Percentiles rank a stretch among this genome's conserved stretches.
Evolutionary conservation across 2,113 vertebrate species (phyloP).

Genomic region (Tetrax tetrax): DNA sequence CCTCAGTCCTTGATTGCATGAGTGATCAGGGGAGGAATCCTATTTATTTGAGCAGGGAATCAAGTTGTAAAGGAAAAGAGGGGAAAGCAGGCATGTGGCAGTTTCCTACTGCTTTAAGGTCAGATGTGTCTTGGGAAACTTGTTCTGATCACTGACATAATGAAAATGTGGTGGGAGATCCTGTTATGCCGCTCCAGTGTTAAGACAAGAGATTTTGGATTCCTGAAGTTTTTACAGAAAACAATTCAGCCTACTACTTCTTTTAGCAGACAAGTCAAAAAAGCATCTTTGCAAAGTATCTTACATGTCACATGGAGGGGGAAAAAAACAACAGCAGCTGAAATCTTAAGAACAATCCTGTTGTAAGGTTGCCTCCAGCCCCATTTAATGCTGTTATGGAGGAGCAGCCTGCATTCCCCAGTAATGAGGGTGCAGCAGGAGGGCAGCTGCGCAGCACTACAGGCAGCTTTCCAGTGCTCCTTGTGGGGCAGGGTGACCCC

Average conservation of each 20-base stretch:
- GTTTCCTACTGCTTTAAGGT: background rate
- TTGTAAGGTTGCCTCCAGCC: background rate
- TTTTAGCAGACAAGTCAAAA: background rate
- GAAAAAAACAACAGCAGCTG: background rate
- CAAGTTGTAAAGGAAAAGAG: background rate
- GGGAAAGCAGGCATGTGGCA: background rate
- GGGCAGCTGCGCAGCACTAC: rapidly evolving
- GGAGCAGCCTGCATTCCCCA: background rate
- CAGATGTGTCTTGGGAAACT: background rate
- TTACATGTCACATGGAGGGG: background rate
- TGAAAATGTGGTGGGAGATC: background rate
- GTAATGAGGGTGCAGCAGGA: background rate
- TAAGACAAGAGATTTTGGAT: background rate
- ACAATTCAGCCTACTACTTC: background rate
- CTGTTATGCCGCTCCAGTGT: background rate
- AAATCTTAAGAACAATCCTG: background rate
- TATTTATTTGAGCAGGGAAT: background rate
- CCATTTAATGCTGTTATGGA: rapidly evolving
- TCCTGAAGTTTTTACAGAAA: background rate
- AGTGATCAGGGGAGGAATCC: background rate
- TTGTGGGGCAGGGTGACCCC: background rate
- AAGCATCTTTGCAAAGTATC: background rate
- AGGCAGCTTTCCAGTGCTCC: background rate
- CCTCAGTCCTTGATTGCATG: background rate
- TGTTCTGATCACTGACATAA: background rate